These are phyloP conservation scores for Himalopsyche anomala DNA, from an alignment of 2,888 invertebrate genomes.

Conservation along the genomic window DNA sequence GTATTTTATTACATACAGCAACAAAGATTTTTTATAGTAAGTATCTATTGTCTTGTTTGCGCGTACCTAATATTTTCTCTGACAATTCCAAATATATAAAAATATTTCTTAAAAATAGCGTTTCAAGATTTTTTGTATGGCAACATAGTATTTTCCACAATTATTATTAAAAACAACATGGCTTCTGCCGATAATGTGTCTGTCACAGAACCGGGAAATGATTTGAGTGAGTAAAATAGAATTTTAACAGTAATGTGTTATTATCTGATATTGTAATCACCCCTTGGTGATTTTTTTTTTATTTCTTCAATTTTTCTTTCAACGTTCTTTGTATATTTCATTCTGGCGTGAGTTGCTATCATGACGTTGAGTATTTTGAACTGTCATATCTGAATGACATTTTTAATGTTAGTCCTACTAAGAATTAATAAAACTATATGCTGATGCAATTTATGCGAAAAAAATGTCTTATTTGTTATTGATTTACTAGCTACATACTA, in stretches of 20 bases:
- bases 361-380: conserved; percentile 52
- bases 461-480: background rate
- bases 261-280: background rate
- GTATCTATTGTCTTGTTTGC: too few species aligned
- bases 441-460: background rate
- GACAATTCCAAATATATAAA: too few species aligned
- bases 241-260: conserved; percentile 12
- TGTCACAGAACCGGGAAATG: conserved; percentile 62
- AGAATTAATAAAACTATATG: background rate
- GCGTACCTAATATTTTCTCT: too few species aligned
- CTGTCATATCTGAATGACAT: conserved; percentile 55
- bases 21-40: too few species aligned
- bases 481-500: background rate
- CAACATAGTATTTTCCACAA: conserved; percentile 14
- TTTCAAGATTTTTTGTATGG: background rate
- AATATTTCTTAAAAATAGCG: too few species aligned
- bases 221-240: conserved; percentile 58
- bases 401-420: background rate
- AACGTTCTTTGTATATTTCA: background rate
- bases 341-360: background rate
- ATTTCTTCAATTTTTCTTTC: background rate
- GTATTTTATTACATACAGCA: too few species aligned
- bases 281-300: background rate
- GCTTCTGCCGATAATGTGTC: conserved; percentile 55
- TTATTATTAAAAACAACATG: conserved; percentile 59